These are phyloP conservation scores for Caenorhabditis wallacei DNA, from an alignment of 2,888 invertebrate species.

Conservation along the genomic window DNA sequence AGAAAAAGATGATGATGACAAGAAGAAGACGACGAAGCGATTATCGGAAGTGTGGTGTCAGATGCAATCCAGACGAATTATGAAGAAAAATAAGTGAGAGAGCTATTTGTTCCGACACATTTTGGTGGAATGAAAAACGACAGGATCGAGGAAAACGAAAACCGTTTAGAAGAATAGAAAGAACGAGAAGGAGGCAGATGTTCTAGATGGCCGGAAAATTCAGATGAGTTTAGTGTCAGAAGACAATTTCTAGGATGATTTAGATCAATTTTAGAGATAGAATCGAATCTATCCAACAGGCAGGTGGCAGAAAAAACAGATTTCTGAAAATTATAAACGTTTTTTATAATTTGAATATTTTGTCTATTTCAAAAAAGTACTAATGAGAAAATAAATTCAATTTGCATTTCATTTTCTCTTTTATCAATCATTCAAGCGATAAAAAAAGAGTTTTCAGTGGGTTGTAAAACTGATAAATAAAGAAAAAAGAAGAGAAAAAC, in stretches of 20 bases:
- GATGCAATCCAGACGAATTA: slow-evolving; percentile 56
- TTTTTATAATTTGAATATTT: background rate
- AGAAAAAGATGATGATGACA: slow-evolving; percentile 15
- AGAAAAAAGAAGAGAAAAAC: background rate
- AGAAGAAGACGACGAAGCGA: slow-evolving; percentile 26
- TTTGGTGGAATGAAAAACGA: background rate
- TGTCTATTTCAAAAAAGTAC: background rate
- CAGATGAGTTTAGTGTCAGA: background rate
- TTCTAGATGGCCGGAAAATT: background rate
- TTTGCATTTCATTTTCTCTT: background rate
- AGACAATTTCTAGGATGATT: background rate
- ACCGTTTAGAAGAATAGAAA: background rate
- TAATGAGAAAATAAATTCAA: background rate
- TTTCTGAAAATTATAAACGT: too few species aligned
- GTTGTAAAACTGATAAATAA: background rate
- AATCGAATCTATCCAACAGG: too few species aligned
- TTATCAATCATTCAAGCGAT: background rate
- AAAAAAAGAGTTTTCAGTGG: background rate
- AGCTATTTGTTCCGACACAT: slow-evolving; percentile 36
- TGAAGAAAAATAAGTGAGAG: slow-evolving; percentile 3
- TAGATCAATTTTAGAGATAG: too few species aligned
- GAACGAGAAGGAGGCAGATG: background rate
- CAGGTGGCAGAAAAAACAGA: too few species aligned
- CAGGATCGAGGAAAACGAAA: background rate
- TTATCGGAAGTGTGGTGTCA: slow-evolving; percentile 61